Base-by-base conservation (phyloP, 2,888 invertebrate species). In the Scaeva pyrastri region DNA sequence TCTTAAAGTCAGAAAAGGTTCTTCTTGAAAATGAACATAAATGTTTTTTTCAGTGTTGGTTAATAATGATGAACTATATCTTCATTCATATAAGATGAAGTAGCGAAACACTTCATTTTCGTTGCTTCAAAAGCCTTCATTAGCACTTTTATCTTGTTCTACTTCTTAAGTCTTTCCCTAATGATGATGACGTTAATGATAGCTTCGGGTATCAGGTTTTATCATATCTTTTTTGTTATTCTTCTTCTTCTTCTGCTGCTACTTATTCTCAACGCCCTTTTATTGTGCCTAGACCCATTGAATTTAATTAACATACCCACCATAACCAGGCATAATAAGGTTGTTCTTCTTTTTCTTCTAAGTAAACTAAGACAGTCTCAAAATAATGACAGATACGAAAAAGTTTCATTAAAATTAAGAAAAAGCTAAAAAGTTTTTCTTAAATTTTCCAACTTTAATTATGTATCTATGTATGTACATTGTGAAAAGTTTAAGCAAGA, bases 101-200 rank as follows among this genome's bases (percentile, higher is more conserved):
- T 62, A 31, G 31, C 31, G 2, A 3, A 5, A 31, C 31, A 85
- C 76, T 79, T 36, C 31, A 79, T 79, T 72, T 78, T 79, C 23
- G 58, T 16, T 75, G 66, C 72, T 76, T 43, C 70, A 77, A 70
- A 73, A 55, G 62, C 48, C 76, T 80, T 81, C 85, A 85, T 85
- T 81, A 80, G 76, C 72, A 68, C 41, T 55, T 73, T 68, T 76
- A 41, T 74, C 50, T 70, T 84, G 41, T 66, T 56, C 48, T 70
- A 52, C 73, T 73, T 70, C 45, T 78, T 56, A 19, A 21, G 62
- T 56, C 21, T 58, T 70, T 41, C 41, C 39, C 55, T 80, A 64
- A 60, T 76, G 55, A 68, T 70, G 68, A 71, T 56, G 70, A 31
- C 55, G 73, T 45, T 62, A 74, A 84, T 75, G 78, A 79, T 68